Base-by-base conservation (phyloP, 92 coral and sea anemone genomes). In the Plumapathes pennacea region DNA sequence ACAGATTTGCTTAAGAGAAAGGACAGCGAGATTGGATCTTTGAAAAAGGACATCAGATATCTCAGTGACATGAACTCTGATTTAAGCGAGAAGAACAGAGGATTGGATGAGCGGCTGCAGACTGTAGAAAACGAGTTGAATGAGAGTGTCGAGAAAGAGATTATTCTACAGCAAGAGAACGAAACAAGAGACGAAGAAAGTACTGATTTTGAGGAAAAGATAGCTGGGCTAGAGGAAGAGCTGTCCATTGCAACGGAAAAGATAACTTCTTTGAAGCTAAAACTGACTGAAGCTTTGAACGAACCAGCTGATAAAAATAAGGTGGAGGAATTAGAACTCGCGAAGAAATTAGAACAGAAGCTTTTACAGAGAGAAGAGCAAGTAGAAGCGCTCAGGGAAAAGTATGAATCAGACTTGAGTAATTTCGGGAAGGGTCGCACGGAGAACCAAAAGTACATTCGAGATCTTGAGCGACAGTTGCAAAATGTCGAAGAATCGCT, bases 121-220 rank as follows among this genome's bases (percentile, higher is more conserved):
- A 68, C 84, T 9, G 69, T 87, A 28, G 89, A 77, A 38, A 69
- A 69, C 49, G 80, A 83, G 54, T 71, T 77, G 13, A 55, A 83
- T 22, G 66, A 82, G 15, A 69, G 84, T 41, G 42, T 72, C 49
- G 83, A 87, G 58, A 69, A 82, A 25, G 80, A 71, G 32, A 77
- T 72, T 44, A 41, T 82, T 14, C 27, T 88, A 2, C 62, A 77
- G 19, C 76, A 71, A 1, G 81, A 73, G 8, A 88, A 78, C 30
- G 90, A 88, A 54, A 72, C 44, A 10, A 58, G 65, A 11, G 69
- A 69, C 58, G 64, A 63, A 3, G 90, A 83, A 17, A 71, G 84
- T 23, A 64, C 72, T 58, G 50, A 55, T 19, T 69, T 83, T 25
- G 76, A 62, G 39, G 58, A 54, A 22, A 69, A 77, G 15, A 45